Evolutionary conservation across 2,797 vertebrate species (phyloP), one percentile per base, ranked within the genome.

Genomic region (Syngnathus rostellatus): DNA sequence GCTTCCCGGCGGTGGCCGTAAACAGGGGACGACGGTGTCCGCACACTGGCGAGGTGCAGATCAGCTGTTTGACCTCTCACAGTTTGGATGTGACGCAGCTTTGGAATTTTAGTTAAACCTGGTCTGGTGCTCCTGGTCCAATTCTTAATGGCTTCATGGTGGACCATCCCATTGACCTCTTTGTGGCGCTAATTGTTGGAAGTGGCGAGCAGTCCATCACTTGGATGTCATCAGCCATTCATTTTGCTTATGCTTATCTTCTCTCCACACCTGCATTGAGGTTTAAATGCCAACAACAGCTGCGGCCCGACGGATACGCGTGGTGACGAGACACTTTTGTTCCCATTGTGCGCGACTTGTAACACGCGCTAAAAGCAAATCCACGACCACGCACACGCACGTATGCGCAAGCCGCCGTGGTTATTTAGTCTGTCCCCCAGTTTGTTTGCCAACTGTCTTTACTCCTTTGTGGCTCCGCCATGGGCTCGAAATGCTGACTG

Each of bases 381-480:
- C 64, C 74, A 72, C 61, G 63, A 73, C 75, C 67, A 64, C 66
- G 68, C 64, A 69, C 63, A 62, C 66, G 65, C 70, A 76, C 60
- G 58, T 43, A 74, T n/a, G 46, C 39, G 37, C 83, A 83, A 79
- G 81, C 83, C 81, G 2, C 83, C 83, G 6, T 81, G 85, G 79
- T 78, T 88, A 84, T 90, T 89, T 89, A 89, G 86, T 89, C 87
- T 89, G 87, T 84, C 80, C 88, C 75, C 69, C 71, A 68, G 74
- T 83, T 86, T 90, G 86, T 89, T 90, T 90, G 83, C 86, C 72
- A 80, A 72, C 78, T 70, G 79, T 85, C 82, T 83, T 88, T 77
- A 74, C 72, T 77, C 81, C 73, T 80, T 85, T 87, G 85, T 87
- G 78, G 74, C 72, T 62, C 73, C 75, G 85, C 80, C 78, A 78